Base-by-base conservation (phyloP, 2,113 vertebrate species). In the Phrynocephalus versicolor region DNA sequence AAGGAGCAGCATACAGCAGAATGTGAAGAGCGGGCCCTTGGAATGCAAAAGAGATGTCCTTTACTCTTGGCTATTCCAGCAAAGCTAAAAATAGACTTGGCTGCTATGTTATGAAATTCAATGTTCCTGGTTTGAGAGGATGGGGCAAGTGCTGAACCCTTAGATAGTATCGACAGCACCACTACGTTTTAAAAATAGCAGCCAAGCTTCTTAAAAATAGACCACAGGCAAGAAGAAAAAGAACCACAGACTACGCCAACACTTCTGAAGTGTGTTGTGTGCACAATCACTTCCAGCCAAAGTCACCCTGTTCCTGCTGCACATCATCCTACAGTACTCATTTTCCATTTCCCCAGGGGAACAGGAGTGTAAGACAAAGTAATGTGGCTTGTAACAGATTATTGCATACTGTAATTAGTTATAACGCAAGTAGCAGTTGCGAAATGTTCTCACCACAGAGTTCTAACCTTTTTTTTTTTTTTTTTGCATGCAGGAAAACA, bases 211-310 rank as follows among this genome's bases (percentile, higher is more conserved):
- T 84, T 84, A 84, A 84, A 88, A 65, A 84, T 88, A 88, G 70
- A 74, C 62, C 16, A 67, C 4, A 70, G 10, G 25, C 57, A 35
- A 81, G n/a, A n/a, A 2, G 25, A 14, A 25, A 30, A 37, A 30
- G 33, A n/a, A 84, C 41, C 1, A 35, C 2, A 57, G 67, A n/a
- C 35, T 30, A 39, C 55, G 58, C 60, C 78, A 74, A 51, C 25
- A 39, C 0, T 2, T 88, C 81, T 69, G 62, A 75, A 81, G 3
- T 10, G 13, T 23, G 12, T 19, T 82, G 60, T 79, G 41, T 67
- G 39, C 30, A 78, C 81, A 85, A 87, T n/a, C 73, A 82, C 21
- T 19, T 84, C 81, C 90, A 90, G 10, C 62, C 79, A 39, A 85
- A 87, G 39, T 35, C 82, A 57, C 55, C 0, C 18, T 55, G 58